Percentiles rank a stretch among this genome's conserved stretches.
These are phyloP conservation scores for Argyrosomus regius DNA, from an alignment of 2,797 vertebrate species.

Conservation along the genomic window DNA sequence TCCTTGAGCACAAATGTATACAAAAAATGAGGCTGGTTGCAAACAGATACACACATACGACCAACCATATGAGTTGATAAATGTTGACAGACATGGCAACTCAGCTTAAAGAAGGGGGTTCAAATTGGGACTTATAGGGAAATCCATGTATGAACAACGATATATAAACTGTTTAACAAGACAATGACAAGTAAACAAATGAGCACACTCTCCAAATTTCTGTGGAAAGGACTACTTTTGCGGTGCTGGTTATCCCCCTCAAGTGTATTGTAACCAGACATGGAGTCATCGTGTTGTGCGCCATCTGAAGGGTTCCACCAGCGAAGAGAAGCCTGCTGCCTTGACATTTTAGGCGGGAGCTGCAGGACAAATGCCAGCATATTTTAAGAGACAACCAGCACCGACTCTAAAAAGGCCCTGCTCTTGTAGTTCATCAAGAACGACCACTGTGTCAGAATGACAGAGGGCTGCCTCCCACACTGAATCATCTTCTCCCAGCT, in stretches of 20 bases:
- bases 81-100: background rate
- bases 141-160: background rate
- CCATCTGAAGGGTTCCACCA: constrained; percentile 37
- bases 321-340: constrained; percentile 24
- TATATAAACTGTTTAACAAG: constrained; percentile 3
- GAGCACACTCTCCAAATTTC: background rate
- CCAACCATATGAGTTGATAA: background rate
- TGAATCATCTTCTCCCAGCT: constrained; percentile 40
- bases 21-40: too few relatives aligned
- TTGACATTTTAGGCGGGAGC: constrained; percentile 60
- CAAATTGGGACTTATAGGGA: background rate
- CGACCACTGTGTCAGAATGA: constrained; percentile 42
- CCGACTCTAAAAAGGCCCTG: constrained; percentile 21
- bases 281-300: background rate
- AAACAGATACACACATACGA: too few relatives aligned
- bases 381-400: constrained; percentile 48
- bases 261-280: background rate
- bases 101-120: background rate
- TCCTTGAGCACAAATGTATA: too few relatives aligned
- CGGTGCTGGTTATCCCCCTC: background rate
- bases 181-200: constrained; percentile 3
- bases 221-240: background rate
- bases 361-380: constrained; percentile 49
- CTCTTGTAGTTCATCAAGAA: constrained; percentile 37
- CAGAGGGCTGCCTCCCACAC: constrained; percentile 59